phyloP scores from a whole-genome alignment of 1,140 invertebrate genomes.

The Aphis craccivora region DNA sequence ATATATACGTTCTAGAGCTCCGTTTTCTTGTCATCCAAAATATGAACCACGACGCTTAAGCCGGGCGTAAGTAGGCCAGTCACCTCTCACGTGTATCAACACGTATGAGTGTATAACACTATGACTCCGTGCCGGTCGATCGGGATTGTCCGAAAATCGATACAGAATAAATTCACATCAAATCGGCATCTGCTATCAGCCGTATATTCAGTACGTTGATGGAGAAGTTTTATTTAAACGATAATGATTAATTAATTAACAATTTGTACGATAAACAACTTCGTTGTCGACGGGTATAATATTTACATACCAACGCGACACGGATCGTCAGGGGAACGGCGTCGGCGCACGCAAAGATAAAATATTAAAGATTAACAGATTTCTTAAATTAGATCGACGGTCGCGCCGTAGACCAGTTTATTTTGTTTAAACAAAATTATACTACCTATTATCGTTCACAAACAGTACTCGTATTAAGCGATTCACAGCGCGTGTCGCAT shows the following conservation, averaged over 20 bases:
- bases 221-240: too few species aligned
- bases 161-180: neutral
- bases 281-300: too few species aligned
- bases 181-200: neutral
- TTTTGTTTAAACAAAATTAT: too few species aligned
- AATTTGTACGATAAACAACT: neutral
- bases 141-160: neutral
- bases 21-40: neutral
- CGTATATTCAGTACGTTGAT: too few species aligned
- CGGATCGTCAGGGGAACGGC: neutral
- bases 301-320: neutral
- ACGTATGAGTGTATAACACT: neutral
- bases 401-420: neutral
- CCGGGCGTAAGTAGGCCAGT: neutral
- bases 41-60: neutral
- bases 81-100: conserved; percentile 1
- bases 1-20: too few species aligned
- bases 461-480: neutral
- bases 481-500: neutral
- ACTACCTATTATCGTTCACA: too few species aligned
- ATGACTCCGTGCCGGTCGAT: neutral
- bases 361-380: neutral
- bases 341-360: neutral
- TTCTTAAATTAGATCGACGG: neutral
- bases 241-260: neutral